Conservation (phyloP, 2,797 vertebrate genomes). For the Prionace glauca region DNA sequence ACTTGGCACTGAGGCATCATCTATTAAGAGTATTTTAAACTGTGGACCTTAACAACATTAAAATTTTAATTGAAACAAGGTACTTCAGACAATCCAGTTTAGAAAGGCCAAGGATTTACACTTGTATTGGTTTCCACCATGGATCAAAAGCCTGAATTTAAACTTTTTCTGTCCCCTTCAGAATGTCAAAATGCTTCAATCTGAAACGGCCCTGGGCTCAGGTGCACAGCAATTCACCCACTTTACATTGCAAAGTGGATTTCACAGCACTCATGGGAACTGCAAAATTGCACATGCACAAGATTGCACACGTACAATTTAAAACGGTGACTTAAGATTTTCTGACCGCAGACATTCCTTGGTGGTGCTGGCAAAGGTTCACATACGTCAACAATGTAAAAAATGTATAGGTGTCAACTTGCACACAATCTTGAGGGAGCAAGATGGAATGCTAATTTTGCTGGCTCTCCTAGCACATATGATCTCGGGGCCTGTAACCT, state of each 20-base stretch:
- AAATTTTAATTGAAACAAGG: background rate
- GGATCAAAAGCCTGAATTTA: background rate
- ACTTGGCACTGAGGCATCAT: background rate
- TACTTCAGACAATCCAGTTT: background rate
- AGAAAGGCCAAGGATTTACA: background rate
- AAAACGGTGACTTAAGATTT: background rate
- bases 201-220: background rate
- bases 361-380: background rate
- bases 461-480: background rate
- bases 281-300: background rate
- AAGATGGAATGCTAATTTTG: background rate
- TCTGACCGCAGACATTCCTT: background rate
- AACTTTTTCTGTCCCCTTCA: background rate
- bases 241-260: background rate
- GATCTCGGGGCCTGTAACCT: background rate
- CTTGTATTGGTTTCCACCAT: background rate
- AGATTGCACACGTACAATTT: background rate
- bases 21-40: background rate
- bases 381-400: background rate
- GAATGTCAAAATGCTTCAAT: background rate
- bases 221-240: background rate
- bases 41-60: background rate
- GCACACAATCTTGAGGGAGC: background rate
- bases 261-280: background rate
- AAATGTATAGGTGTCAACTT: background rate